Evolutionary conservation across 2,113 vertebrate genomes (phyloP).

Genomic region (Paradoxurus hermaphroditus): DNA sequence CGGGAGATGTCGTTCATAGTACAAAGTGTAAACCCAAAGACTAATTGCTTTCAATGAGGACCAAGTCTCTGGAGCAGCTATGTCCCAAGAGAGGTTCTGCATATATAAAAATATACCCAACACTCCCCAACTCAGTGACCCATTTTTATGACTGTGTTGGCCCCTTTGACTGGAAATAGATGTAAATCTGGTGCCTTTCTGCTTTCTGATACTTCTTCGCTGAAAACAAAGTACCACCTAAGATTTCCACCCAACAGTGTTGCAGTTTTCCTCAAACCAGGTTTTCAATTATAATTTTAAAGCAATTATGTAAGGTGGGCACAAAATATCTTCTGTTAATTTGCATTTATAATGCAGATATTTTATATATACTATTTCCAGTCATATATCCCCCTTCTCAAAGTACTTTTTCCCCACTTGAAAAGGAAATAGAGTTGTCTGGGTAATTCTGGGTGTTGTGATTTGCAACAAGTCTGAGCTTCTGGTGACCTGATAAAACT

Average conservation of each 20-base stretch:
- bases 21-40: background rate
- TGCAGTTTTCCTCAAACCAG: background rate
- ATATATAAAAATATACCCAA: background rate
- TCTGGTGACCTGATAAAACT: background rate
- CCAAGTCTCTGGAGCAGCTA: background rate
- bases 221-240: background rate
- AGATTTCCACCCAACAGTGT: background rate
- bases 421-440: background rate
- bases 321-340: background rate
- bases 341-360: background rate
- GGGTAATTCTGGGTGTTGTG: background rate
- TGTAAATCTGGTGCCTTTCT: background rate
- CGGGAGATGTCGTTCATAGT: background rate
- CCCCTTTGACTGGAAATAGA: background rate
- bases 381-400: background rate
- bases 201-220: background rate
- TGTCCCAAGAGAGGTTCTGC: background rate
- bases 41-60: background rate
- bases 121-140: background rate
- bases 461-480: background rate
- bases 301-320: background rate
- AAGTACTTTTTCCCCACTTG: background rate
- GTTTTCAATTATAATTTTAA: background rate
- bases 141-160: background rate
- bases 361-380: background rate